Evolutionary conservation across 2,888 invertebrate species (phyloP), one percentile per base, ranked within the genome.

Genomic region (Amphipoea oculea): DNA sequence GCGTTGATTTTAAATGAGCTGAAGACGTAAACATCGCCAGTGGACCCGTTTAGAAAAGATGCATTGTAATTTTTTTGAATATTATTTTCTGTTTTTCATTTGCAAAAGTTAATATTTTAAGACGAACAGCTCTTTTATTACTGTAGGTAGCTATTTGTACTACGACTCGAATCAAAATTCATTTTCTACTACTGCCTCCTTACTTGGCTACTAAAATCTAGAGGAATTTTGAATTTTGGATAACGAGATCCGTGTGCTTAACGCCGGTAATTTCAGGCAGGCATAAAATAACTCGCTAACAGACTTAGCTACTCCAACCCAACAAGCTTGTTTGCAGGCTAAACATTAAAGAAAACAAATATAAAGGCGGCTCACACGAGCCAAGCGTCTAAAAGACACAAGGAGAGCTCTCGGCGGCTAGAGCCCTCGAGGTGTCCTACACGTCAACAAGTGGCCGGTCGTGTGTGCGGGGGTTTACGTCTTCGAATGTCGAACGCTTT

Each of bases 381-480:
- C 65, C 89, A 90, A 90, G 89, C 91, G 78, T 92, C 90, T 93
- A 94, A 95, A 94, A 95, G 95, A 94, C 93, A 92, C 87, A 89
- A 92, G 91, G 89, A 96, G 94, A 89, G 93, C 95, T 90, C 96
- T 96, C 89, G 81, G 89, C 83, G 87, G 87, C 89, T 94, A 96
- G 96, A 89, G 94, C 95, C 91, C 95, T 96, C 90, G 92, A 94
- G 92, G 89, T 91, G 89, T 93, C 92, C 93, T 91, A 88, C 88
- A 90, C 92, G 90, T 92, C 94, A 95, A 96, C 95, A 96, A 96
- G 96, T 95, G 95, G 95, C 93, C 92, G 94, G 94, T 93, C 92
- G 92, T 93, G 91, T 92, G 90, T 86, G 66, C 62, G 79, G 85
- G 66, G 85, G 76, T 81, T 89, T 86, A 89, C 83, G 86, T 91